These are phyloP conservation scores for Opisthocomus hoazin DNA, from an alignment of 2,113 vertebrate species.

Conservation along the genomic window DNA sequence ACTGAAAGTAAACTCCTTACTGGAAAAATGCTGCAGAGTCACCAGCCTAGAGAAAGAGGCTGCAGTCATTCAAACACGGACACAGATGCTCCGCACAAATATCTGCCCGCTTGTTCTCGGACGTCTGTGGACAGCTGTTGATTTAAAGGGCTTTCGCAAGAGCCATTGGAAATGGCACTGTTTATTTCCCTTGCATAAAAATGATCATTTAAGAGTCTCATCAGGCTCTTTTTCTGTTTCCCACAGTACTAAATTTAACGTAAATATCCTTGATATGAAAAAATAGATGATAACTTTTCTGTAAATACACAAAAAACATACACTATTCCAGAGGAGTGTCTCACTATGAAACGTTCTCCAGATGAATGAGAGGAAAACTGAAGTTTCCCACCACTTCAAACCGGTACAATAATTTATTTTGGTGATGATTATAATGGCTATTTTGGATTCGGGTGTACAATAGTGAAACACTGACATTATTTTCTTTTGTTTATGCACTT, in stretches of 20 bases:
- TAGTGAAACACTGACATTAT: neutral
- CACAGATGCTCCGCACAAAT: neutral
- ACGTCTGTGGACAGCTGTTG: neutral
- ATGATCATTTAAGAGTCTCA: neutral
- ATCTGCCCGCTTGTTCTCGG: neutral
- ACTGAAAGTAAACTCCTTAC: neutral
- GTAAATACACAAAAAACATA: neutral
- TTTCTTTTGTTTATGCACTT: constrained; percentile 33
- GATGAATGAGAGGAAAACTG: neutral
- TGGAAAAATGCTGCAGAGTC: neutral
- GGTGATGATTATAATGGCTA: neutral
- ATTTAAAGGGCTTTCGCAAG: neutral
- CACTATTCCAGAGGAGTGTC: neutral
- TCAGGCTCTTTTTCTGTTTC: neutral
- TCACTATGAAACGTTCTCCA: neutral
- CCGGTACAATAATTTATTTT: neutral
- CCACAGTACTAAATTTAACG: neutral
- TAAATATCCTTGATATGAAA: neutral
- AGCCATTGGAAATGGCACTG: neutral
- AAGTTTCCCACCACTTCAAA: neutral
- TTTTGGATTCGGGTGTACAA: neutral
- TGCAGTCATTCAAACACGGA: neutral
- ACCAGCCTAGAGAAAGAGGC: neutral
- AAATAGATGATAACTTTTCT: neutral
- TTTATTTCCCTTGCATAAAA: neutral